Conservation (phyloP, 2,113 vertebrate genomes). For the Limanda limanda region DNA sequence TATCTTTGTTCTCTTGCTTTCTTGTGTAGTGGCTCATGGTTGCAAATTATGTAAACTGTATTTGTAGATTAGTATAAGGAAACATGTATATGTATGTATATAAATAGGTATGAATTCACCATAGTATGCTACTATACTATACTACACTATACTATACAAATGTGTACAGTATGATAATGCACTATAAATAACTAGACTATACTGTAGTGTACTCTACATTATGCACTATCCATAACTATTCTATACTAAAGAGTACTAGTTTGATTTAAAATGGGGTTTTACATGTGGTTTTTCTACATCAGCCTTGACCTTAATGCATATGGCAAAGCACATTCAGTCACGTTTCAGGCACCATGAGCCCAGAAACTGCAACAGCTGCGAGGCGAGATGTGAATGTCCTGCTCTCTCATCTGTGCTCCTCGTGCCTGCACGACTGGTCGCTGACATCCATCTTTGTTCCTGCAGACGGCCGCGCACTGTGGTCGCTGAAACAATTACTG, state of each 20-base stretch:
- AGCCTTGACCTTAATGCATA: slow-evolving; percentile 52
- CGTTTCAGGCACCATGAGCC: slow-evolving; percentile 38
- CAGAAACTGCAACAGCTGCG: slow-evolving; percentile 55
- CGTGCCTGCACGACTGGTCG: slow-evolving; percentile 20
- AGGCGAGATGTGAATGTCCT: slow-evolving; percentile 38
- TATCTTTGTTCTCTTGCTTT: neutral
- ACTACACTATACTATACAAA: too few species aligned
- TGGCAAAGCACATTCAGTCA: slow-evolving; percentile 35
- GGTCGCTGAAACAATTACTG: slow-evolving; percentile 38
- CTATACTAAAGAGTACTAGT: too few species aligned
- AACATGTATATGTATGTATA: too few species aligned
- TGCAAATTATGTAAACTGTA: too few species aligned
- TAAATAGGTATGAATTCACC: too few species aligned
- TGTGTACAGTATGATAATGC: too few species aligned
- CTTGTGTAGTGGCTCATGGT: too few species aligned
- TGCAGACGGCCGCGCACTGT: slow-evolving; percentile 12
- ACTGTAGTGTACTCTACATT: too few species aligned
- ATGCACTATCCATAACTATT: too few species aligned
- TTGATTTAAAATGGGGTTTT: neutral
- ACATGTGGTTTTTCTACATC: slow-evolving; percentile 14
- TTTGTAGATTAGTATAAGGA: too few species aligned
- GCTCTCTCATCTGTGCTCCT: slow-evolving; percentile 10
- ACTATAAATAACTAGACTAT: too few species aligned
- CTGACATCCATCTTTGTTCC: slow-evolving; percentile 43
- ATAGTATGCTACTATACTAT: neutral